These are phyloP conservation scores for Eubasilissa splendida DNA, from an alignment of 2,888 invertebrate species.

Conservation along the genomic window DNA sequence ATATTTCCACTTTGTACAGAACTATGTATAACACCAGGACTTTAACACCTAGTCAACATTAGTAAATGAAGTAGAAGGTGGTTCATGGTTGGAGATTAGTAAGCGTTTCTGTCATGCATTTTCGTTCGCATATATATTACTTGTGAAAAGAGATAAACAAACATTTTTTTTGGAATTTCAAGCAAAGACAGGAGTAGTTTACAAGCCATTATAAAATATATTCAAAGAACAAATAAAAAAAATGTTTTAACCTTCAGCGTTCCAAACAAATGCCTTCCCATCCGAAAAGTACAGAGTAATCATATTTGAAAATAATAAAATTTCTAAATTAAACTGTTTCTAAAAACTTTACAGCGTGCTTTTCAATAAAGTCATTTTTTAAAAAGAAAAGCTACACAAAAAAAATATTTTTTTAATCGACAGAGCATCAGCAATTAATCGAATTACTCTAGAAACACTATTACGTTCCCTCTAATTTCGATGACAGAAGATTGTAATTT, in stretches of 20 bases:
- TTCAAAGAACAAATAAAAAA: conserved; percentile 15
- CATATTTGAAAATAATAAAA: conserved; percentile 50
- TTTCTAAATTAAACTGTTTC: conserved; percentile 9
- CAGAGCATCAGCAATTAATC: background rate
- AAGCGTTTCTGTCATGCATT: background rate
- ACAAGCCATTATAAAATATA: background rate
- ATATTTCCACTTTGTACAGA: too few species aligned
- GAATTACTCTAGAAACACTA: background rate
- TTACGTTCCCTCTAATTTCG: background rate
- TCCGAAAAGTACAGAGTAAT: conserved; percentile 65
- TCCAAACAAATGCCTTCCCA: conserved; percentile 77
- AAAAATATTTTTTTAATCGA: too few species aligned
- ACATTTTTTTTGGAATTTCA: background rate
- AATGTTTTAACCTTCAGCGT: conserved; percentile 73
- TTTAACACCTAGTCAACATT: too few species aligned
- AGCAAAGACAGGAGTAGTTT: background rate
- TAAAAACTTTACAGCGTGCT: background rate
- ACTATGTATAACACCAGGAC: too few species aligned
- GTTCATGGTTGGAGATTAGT: background rate
- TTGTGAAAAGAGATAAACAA: background rate
- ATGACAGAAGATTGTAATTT: too few species aligned
- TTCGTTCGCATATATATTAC: background rate
- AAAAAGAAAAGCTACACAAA: too few species aligned
- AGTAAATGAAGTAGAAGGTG: too few species aligned
- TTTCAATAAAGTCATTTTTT: too few species aligned